phyloP scores from a whole-genome alignment of 2,113 vertebrate species.

The Hippocampus guttulatus region DNA sequence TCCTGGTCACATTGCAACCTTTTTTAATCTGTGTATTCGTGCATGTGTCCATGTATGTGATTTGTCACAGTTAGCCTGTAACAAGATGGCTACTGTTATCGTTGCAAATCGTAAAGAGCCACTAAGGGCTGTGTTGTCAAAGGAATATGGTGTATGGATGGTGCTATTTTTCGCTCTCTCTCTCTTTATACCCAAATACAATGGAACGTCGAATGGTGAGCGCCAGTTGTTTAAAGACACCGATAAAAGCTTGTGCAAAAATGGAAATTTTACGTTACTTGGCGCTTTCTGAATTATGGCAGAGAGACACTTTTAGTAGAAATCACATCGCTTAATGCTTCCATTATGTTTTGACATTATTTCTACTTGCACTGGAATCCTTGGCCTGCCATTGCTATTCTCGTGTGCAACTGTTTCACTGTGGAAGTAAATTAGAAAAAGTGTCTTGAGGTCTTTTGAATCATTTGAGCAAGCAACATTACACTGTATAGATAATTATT shows the following conservation, averaged over 20 bases:
- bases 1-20: background rate
- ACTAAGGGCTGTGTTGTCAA: background rate
- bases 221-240: background rate
- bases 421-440: background rate
- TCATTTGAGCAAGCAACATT: background rate
- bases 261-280: too few species aligned
- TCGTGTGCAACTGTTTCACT: background rate
- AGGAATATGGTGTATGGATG: background rate
- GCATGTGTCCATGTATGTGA: background rate
- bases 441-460: background rate
- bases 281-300: too few species aligned
- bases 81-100: slow-evolving; percentile 7
- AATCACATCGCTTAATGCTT: too few species aligned
- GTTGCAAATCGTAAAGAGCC: slow-evolving; percentile 2
- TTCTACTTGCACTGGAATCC: too few species aligned
- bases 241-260: too few species aligned
- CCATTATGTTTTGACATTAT: too few species aligned
- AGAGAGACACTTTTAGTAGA: too few species aligned
- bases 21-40: background rate
- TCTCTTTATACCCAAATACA: background rate
- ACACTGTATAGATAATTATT: background rate
- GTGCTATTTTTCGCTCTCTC: background rate
- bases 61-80: background rate
- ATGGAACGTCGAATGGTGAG: background rate
- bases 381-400: background rate